Base-by-base conservation (phyloP, 2,888 invertebrate species). In the Nysson spinosus region DNA sequence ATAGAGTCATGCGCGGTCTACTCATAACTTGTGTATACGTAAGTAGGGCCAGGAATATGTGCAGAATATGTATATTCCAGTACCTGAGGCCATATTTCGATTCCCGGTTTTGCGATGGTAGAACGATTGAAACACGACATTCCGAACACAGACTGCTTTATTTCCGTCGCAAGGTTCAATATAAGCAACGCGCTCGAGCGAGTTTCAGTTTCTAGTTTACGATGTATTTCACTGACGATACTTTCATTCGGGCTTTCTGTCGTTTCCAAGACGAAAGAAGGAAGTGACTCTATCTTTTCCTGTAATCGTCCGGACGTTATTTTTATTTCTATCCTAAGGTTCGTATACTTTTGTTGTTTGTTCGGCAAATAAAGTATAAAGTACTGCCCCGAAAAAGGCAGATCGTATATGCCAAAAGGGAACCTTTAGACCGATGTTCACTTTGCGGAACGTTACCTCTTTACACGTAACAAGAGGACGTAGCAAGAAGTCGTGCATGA, bases 81-180 rank as follows among this genome's bases (percentile, higher is more conserved):
- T 68, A 74, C 55, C 64, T 66, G 47, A 52, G 49, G 42, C 43
- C 47, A 44, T 62, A 43, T 52, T 54, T 73, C 69, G 66, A 73
- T 75, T 68, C 61, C 56, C 50, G 37, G 51, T 54, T 51, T 71
- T 69, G 58, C 75, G 70, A 78, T 76, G 57, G 68, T 43, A 63
- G 58, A 74, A 78, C 74, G 76, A 82, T 82, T 74, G 79, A 75
- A 79, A 76, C 57, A 49, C 71, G 74, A 74, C 77, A 76, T 82
- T 77, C 71, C 75, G 47, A 22, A 30, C 51, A 51, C 40, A 46
- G 54, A 62, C 60, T 56, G 66, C 68, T 73, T 75, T 76, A 78
- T 75, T 79, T 69, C 40, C 50, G 24, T 44, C 72, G 49, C 34
- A 34, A 40, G 60, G 46, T 60, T 66, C 66, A 39, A 67, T 75